These are phyloP conservation scores for Lota lota DNA, from an alignment of 2,113 vertebrate species.

Conservation along the genomic window DNA sequence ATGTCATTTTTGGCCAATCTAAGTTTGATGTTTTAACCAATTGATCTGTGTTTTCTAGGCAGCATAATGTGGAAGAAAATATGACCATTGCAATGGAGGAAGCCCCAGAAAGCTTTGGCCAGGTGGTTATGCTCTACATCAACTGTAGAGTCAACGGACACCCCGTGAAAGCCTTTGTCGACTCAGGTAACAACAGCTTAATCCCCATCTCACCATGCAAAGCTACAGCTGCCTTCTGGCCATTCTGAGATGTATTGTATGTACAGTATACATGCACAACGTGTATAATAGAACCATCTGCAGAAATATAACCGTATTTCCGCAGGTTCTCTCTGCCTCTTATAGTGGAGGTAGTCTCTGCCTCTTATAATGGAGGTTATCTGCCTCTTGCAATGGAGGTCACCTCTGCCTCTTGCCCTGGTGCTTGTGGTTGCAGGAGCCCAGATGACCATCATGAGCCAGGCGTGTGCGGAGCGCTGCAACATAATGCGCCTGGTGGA, in stretches of 20 bases:
- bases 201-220: not conserved
- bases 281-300: too few relatives aligned
- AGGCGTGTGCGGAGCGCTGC: conserved; percentile 95
- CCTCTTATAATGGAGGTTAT: too few relatives aligned
- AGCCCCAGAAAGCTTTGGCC: conserved; percentile 96
- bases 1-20: too few relatives aligned
- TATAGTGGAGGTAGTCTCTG: too few relatives aligned
- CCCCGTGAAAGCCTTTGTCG: conserved; percentile 97
- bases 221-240: too few relatives aligned
- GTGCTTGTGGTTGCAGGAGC: conserved; percentile 75
- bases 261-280: too few relatives aligned
- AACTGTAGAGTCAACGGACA: conserved; percentile 99
- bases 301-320: too few relatives aligned
- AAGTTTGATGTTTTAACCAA: not conserved
- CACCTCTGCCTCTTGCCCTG: too few relatives aligned
- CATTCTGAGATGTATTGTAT: too few relatives aligned
- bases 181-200: conserved; percentile 82
- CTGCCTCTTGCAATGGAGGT: too few relatives aligned
- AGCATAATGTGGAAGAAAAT: conserved; percentile 98
- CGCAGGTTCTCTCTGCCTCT: too few relatives aligned
- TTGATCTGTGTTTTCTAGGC: conserved; percentile 69
- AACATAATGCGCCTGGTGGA: conserved; percentile 99
- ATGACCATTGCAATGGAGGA: conserved; percentile 99
- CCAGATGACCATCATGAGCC: conserved; percentile 99
- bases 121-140: conserved; percentile 99